phyloP scores from a whole-genome alignment of 2,888 invertebrate genomes.

The Trichopria drosophilae region DNA sequence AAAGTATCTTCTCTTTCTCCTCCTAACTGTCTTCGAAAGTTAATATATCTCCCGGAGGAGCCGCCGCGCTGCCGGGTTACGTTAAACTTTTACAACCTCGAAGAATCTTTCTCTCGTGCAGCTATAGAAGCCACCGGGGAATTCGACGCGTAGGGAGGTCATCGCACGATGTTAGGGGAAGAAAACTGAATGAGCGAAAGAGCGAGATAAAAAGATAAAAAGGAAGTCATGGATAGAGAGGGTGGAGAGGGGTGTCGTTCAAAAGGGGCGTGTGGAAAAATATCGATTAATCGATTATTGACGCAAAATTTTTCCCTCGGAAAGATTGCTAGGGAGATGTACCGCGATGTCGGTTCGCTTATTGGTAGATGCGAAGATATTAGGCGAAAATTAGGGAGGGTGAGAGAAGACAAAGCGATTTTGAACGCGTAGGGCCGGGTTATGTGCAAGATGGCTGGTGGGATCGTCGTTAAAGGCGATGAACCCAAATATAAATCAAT shows the following conservation, averaged over 20 bases:
- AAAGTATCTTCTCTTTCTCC: background rate
- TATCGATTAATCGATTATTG: slow-evolving; percentile 33
- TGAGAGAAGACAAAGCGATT: slow-evolving; percentile 28
- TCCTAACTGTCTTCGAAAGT: slow-evolving; percentile 9
- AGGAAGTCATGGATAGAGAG: too few relatives aligned
- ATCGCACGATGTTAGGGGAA: background rate
- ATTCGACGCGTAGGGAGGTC: background rate
- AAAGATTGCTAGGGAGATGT: background rate
- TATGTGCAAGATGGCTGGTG: slow-evolving; percentile 20
- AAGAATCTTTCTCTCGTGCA: slow-evolving; percentile 22
- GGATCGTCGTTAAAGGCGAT: slow-evolving; percentile 26
- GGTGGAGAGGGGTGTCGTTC: too few relatives aligned
- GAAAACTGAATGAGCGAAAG: background rate
- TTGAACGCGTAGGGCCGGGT: slow-evolving; percentile 20
- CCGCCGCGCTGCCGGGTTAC: background rate
- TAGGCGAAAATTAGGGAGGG: slow-evolving; percentile 32
- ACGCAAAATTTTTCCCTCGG: too few relatives aligned
- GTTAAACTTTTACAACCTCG: slow-evolving; percentile 27
- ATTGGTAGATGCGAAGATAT: slow-evolving; percentile 31
- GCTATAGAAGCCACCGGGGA: background rate
- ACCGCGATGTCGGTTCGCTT: slow-evolving; percentile 24
- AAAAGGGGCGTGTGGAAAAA: too few relatives aligned
- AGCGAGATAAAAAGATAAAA: background rate
- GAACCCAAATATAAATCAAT: too few relatives aligned
- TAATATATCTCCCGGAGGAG: slow-evolving; percentile 23